Evolutionary conservation across 2,113 vertebrate genomes (phyloP).

Genomic region (Platysternon megacephalum): DNA sequence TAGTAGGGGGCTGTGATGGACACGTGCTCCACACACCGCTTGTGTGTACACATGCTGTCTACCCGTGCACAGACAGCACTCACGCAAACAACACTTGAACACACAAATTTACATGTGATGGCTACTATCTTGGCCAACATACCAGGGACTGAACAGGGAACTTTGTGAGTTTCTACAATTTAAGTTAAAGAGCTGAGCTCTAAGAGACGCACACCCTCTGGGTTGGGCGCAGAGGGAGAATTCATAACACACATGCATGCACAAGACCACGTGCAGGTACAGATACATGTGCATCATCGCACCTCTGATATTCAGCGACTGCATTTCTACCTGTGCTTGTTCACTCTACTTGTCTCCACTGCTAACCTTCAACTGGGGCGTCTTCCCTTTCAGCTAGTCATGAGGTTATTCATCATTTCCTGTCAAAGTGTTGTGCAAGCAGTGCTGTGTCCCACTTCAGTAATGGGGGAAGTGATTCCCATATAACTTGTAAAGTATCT

Average conservation of each 20-base stretch:
- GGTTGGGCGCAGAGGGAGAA: neutral
- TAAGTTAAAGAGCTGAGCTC: neutral
- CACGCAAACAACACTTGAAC: neutral
- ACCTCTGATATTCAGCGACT: neutral
- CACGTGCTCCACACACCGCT: neutral
- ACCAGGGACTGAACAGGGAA: neutral
- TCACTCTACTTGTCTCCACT: neutral
- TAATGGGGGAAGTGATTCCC: neutral
- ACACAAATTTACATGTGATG: neutral
- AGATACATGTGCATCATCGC: neutral
- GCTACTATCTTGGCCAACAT: neutral
- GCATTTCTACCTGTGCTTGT: neutral
- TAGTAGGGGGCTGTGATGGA: neutral
- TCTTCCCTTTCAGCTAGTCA: neutral
- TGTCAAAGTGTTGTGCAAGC: neutral
- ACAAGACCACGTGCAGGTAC: neutral
- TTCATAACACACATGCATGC: neutral
- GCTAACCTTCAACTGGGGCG: neutral
- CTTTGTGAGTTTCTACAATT: neutral
- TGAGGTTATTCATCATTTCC: neutral
- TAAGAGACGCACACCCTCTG: neutral
- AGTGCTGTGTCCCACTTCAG: neutral
- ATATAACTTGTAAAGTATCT: too few relatives aligned
- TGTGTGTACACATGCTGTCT: neutral
- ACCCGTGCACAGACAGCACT: neutral